Evolutionary conservation across 1,140 invertebrate genomes (phyloP).

Genomic region (Drosophila mojavensis): DNA sequence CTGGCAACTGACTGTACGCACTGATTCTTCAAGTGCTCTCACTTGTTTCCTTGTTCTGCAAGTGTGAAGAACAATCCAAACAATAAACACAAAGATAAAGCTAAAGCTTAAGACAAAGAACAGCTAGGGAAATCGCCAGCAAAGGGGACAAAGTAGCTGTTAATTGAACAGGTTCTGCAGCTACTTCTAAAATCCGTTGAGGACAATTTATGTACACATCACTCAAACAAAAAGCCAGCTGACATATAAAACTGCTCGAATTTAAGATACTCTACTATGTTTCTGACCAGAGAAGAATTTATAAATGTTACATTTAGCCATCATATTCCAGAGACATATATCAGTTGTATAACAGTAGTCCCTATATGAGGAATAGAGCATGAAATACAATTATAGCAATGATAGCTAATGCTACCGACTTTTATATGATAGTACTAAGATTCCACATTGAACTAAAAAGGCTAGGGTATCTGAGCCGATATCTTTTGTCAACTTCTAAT

Average conservation of each 20-base stretch:
- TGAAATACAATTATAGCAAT: too few relatives aligned
- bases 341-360: too few relatives aligned
- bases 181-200: background rate
- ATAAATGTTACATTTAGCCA: too few relatives aligned
- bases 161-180: slow-evolving; percentile 48
- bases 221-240: background rate
- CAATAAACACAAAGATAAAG: background rate
- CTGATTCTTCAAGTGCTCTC: background rate
- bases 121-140: background rate
- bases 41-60: slow-evolving; percentile 37
- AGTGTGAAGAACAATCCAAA: background rate
- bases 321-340: too few relatives aligned
- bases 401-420: too few relatives aligned
- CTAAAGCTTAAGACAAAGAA: background rate
- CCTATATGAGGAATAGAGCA: too few relatives aligned
- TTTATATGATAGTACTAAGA: too few relatives aligned
- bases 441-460: too few relatives aligned
- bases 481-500: too few relatives aligned
- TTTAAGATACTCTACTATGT: background rate
- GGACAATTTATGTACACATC: background rate
- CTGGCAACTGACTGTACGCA: background rate
- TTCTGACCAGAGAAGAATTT: too few relatives aligned
- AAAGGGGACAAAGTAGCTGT: slow-evolving; percentile 34
- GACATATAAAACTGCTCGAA: background rate
- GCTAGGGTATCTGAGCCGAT: background rate